Evolutionary conservation across 1,140 invertebrate genomes (phyloP), one percentile per base, ranked within the genome.

Genomic region (Zaprionus ghesquierei): DNA sequence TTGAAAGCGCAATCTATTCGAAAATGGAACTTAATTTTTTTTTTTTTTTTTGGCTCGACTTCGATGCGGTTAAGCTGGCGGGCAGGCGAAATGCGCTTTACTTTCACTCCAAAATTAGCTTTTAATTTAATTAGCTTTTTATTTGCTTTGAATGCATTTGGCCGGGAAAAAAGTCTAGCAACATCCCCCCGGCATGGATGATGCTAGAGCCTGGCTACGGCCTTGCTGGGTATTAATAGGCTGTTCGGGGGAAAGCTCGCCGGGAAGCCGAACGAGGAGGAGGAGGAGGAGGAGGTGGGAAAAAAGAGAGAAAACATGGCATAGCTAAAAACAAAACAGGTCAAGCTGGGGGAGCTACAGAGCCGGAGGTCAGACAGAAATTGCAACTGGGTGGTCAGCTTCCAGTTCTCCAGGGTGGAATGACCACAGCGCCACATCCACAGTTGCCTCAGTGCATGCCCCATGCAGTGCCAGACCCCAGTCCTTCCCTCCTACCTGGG

Each of bases 111-210:
- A 60, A 69, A 74, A 69, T 74, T 69, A 74, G 75, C 70, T 77
- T 77, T 77, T 75, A 74, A 77, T 77, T 77, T 77, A 77, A 77
- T 77, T 77, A 77, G 71, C 65, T 77, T 77, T 77, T 64, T 74
- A 74, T 74, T 77, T 69, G 64, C n/a, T 74, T 74, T 69, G 59
- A 75, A 77, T 77, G 71, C 75, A 77, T 74, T 75, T 74, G 35
- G 27, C 64, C 53, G 12, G 12, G 49, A n/a, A 18, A n/a, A 10
- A n/a, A n/a, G n/a, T n/a, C n/a, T n/a, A n/a, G 15, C 31, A 44
- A 18, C 27, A n/a, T 10, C n/a, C 15, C 51, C 27, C n/a, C 23
- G 10, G 4, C 35, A 25, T 20, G 29, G 38, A 29, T 70, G 38
- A 29, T 70, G 15, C 20, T 49, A 29, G 13, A 13, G 27, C 27